These are phyloP conservation scores for Phasia obesa DNA, from an alignment of 2,888 invertebrate species.

Conservation along the genomic window DNA sequence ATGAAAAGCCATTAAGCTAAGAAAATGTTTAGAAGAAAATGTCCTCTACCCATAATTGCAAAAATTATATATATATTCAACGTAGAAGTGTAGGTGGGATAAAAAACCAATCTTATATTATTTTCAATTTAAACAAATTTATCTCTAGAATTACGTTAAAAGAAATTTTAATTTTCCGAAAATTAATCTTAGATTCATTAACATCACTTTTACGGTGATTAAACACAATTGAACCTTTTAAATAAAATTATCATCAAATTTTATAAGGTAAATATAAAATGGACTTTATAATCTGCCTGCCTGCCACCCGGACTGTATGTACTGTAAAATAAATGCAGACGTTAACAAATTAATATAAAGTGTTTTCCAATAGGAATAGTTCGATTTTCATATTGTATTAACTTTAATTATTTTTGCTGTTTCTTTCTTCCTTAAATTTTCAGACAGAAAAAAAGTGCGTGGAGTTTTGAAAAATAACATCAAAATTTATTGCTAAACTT, in stretches of 20 bases:
- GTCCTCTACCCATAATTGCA: conserved; percentile 53
- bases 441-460: too few species aligned
- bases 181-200: conserved; percentile 66
- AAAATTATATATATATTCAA: too few species aligned
- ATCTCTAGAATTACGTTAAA: conserved; percentile 1
- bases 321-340: too few species aligned
- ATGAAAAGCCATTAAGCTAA: conserved; percentile 46
- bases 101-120: conserved; percentile 10
- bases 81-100: neutral
- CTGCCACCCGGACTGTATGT: neutral
- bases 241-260: conserved; percentile 58
- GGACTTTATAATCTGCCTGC: neutral
- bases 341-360: too few species aligned
- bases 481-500: too few species aligned
- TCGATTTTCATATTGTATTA: too few species aligned
- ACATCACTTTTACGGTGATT: conserved; percentile 70
- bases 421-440: too few species aligned
- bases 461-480: too few species aligned
- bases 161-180: conserved; percentile 32
- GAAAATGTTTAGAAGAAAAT: conserved; percentile 8
- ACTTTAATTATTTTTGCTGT: too few species aligned
- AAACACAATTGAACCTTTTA: conserved; percentile 69
- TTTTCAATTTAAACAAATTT: conserved; percentile 53
- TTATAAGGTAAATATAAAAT: conserved; percentile 41
- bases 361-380: neutral